Percentiles rank a stretch among this genome's conserved stretches.
These are phyloP conservation scores for Arrhopalites spinosus DNA, from an alignment of 2,888 invertebrate species.

Conservation along the genomic window DNA sequence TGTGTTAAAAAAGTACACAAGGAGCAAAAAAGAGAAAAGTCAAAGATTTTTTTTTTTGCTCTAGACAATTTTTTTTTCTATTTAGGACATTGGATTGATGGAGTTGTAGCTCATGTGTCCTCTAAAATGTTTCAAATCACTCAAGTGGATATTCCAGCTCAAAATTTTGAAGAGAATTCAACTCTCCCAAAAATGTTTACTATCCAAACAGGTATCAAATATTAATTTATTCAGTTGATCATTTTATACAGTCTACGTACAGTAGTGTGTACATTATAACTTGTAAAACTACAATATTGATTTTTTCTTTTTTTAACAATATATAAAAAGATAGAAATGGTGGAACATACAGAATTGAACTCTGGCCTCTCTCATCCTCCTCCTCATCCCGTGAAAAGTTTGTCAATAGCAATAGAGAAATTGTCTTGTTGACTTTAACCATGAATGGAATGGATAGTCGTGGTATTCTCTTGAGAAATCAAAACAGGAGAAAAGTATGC, in stretches of 20 bases:
- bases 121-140: slow-evolving; percentile 26
- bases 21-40: not conserved
- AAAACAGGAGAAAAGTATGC: too few relatives aligned
- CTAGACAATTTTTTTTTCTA: not conserved
- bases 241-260: not conserved
- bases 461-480: slow-evolving; percentile 46
- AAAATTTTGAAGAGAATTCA: slow-evolving; percentile 24
- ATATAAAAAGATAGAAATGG: slow-evolving; percentile 40
- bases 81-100: slow-evolving; percentile 52
- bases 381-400: slow-evolving; percentile 20
- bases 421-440: slow-evolving; percentile 41
- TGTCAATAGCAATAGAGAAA: too few relatives aligned
- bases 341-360: slow-evolving; percentile 44
- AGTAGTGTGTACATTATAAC: too few relatives aligned
- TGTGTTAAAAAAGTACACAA: not conserved
- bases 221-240: not conserved
- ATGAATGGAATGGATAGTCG: slow-evolving; percentile 47
- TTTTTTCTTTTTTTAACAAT: not conserved
- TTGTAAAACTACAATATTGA: too few relatives aligned
- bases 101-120: slow-evolving; percentile 44
- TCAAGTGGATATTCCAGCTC: slow-evolving; percentile 40
- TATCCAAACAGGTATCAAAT: slow-evolving; percentile 44
- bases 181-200: slow-evolving; percentile 48
- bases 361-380: slow-evolving; percentile 49
- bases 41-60: not conserved